These are phyloP conservation scores for Quadroppia sp. DNA, from an alignment of 2,888 invertebrate species.

Conservation along the genomic window DNA sequence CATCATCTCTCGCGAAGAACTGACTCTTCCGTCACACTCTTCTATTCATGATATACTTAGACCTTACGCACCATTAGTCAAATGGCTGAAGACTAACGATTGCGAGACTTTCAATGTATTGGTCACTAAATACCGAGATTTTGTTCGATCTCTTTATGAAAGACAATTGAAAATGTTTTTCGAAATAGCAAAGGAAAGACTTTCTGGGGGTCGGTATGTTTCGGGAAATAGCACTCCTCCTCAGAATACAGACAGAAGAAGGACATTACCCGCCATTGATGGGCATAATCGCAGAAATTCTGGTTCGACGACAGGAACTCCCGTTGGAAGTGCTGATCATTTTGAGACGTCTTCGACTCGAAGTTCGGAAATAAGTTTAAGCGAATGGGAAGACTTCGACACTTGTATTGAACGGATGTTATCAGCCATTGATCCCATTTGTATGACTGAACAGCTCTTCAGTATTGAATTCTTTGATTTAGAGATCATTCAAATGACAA, in stretches of 20 bases:
- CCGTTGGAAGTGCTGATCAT: conserved; percentile 8
- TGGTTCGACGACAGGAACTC: conserved; percentile 23
- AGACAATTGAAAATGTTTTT: conserved; percentile 74
- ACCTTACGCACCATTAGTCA: conserved; percentile 84
- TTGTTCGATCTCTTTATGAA: conserved; percentile 79
- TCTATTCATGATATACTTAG: conserved; percentile 78
- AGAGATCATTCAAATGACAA: conserved; percentile 50
- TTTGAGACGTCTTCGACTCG: conserved; percentile 39
- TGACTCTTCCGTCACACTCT: conserved; percentile 70
- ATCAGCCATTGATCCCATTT: conserved; percentile 81
- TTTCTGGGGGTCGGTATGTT: conserved; percentile 54
- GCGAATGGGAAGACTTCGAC: conserved; percentile 51
- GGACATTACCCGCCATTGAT: conserved; percentile 41
- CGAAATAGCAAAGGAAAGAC: conserved; percentile 65
- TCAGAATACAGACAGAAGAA: conserved; percentile 53
- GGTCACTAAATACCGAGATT: conserved; percentile 31
- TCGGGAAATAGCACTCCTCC: conserved; percentile 48
- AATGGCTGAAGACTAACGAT: conserved; percentile 83
- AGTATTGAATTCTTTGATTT: conserved; percentile 86
- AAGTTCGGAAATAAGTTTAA: conserved; percentile 44
- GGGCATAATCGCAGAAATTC: conserved; percentile 34
- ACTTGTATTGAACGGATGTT: conserved; percentile 69
- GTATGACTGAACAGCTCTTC: conserved; percentile 90
- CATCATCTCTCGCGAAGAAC: conserved; percentile 49
- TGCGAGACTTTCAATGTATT: conserved; percentile 43